phyloP scores from a whole-genome alignment of 2,797 vertebrate species.

The Champsocephalus gunnari region DNA sequence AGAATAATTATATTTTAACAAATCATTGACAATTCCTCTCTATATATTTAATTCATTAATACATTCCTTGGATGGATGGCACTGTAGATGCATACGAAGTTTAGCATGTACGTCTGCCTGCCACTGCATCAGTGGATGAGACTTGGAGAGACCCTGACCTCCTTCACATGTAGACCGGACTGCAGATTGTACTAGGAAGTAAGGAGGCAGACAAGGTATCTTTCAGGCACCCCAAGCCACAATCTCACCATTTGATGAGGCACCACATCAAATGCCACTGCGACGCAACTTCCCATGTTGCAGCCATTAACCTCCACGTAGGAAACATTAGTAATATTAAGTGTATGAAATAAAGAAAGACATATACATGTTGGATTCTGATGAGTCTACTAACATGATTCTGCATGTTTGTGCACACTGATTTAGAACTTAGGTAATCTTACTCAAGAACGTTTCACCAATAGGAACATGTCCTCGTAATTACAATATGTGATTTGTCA shows the following conservation, averaged over 20 bases:
- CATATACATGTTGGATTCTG: no score
- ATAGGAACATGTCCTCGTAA: no score
- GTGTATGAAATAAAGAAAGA: background rate
- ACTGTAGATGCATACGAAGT: background rate
- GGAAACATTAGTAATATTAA: background rate
- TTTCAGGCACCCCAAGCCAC: constrained; percentile 3
- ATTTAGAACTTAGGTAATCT: background rate
- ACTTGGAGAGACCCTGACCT: constrained; percentile 9
- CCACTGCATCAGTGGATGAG: background rate
- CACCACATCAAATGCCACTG: background rate
- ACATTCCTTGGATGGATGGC: constrained; percentile 4
- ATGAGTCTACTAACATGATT: background rate
- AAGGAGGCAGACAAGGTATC: background rate
- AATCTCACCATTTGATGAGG: background rate
- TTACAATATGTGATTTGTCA: no score
- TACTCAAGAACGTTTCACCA: background rate
- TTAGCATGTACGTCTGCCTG: constrained; percentile 15
- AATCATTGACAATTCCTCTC: background rate
- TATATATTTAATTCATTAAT: background rate
- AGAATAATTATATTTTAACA: background rate
- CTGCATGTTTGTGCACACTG: background rate
- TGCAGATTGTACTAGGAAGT: constrained; percentile 6
- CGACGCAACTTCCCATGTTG: background rate
- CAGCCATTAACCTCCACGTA: background rate
- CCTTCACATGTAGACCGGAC: constrained; percentile 14